Evolutionary conservation across 2,888 invertebrate species (phyloP).

Genomic region (Epinotia demarniana): DNA sequence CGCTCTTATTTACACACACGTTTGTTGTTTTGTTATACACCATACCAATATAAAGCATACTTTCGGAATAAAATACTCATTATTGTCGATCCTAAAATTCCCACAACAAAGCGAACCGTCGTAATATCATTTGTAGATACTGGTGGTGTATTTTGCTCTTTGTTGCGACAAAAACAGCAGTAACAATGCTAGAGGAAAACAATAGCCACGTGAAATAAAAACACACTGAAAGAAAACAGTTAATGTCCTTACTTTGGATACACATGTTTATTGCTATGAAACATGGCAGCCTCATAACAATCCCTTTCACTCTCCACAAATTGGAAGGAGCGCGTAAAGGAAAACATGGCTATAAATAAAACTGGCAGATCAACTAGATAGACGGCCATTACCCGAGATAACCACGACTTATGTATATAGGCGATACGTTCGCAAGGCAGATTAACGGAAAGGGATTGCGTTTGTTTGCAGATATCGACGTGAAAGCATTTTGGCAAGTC

Average conservation of each 20-base stretch:
- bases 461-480: conserved; percentile 82
- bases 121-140: conserved; percentile 43
- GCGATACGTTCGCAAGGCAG: conserved; percentile 77
- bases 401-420: conserved; percentile 77
- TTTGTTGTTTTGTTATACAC: no score
- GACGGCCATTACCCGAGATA: conserved; percentile 83
- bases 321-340: conserved; percentile 83
- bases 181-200: conserved; percentile 61
- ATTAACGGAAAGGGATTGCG: conserved; percentile 80
- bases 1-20: conserved; percentile 1
- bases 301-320: conserved; percentile 84
- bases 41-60: conserved; percentile 5
- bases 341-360: conserved; percentile 84
- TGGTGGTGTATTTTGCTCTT: conserved; percentile 42
- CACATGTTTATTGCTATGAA: conserved; percentile 83
- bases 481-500: conserved; percentile 78
- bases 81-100: conserved; percentile 36
- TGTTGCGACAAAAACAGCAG: conserved; percentile 48
- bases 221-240: conserved; percentile 69
- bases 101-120: conserved; percentile 40
- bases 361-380: conserved; percentile 83
- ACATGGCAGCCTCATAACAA: conserved; percentile 83
- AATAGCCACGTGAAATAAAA: conserved; percentile 64
- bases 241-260: conserved; percentile 82
- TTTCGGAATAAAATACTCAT: conserved; percentile 35